A percentile compares a stretch with the other conserved stretches of the same genome.
Evolutionary conservation across 2,113 vertebrate genomes (phyloP).

Genomic region (Camelus bactrianus): DNA sequence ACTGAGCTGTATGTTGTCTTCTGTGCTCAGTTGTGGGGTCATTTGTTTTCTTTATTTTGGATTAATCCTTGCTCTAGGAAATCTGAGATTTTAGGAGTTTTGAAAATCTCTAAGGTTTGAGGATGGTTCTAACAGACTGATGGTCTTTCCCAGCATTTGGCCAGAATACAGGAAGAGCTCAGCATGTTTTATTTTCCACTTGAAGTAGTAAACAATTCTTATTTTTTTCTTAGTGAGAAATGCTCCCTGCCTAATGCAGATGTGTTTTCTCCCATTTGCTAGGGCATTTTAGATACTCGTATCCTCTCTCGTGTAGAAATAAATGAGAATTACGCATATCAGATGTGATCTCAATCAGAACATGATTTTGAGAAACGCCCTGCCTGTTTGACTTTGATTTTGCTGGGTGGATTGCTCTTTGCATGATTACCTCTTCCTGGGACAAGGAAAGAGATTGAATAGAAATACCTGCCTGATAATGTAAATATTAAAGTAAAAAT

Average conservation of each 20-base stretch:
- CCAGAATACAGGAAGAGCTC: not conserved
- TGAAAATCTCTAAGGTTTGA: not conserved
- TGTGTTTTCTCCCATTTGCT: not conserved
- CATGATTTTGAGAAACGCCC: not conserved
- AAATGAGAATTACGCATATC: not conserved
- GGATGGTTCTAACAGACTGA: not conserved
- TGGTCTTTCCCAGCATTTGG: not conserved
- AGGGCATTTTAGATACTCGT: not conserved
- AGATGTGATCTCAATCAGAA: not conserved
- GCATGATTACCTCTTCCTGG: not conserved
- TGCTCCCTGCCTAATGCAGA: not conserved
- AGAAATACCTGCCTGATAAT: not conserved
- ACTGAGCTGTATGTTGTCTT: not conserved
- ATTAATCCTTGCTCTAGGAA: not conserved
- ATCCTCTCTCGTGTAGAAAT: not conserved
- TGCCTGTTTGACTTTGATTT: not conserved
- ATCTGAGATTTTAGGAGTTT: not conserved
- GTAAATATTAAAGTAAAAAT: not conserved
- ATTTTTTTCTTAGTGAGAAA: not conserved
- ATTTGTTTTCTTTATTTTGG: not conserved
- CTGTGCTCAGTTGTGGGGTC: not conserved
- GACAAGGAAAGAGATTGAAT: constrained; percentile 6
- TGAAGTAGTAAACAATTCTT: not conserved
- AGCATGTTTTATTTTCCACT: not conserved
- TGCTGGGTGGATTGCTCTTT: not conserved